phyloP scores from a whole-genome alignment of 2,797 vertebrate species.

The Lithobates pipiens region DNA sequence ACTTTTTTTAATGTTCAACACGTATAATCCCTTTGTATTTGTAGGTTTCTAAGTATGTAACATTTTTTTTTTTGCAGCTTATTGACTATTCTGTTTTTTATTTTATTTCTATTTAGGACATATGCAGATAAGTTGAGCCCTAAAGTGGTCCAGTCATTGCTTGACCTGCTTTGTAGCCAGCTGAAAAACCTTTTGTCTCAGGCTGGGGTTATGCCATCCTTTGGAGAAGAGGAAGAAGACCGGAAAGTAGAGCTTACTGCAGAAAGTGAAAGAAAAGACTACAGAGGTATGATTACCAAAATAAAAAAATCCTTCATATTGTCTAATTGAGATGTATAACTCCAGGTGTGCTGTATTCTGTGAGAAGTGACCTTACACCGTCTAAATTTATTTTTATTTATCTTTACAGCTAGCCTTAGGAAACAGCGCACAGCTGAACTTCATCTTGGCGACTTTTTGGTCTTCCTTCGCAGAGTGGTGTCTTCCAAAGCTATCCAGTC shows the following conservation, averaged over 20 bases:
- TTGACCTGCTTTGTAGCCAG: conserved; percentile 96
- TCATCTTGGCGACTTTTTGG: conserved; percentile 95
- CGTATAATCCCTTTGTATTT: too few relatives aligned
- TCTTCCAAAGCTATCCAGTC: conserved; percentile 98
- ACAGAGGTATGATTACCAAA: conserved; percentile 81
- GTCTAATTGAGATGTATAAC: too few relatives aligned
- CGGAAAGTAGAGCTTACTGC: conserved; percentile 80
- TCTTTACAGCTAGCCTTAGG: conserved; percentile 82
- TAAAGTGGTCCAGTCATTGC: conserved; percentile 94
- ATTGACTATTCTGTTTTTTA: neutral
- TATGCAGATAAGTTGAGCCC: conserved; percentile 95
- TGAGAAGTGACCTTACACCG: neutral
- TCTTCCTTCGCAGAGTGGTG: conserved; percentile 94
- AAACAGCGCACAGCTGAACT: conserved; percentile 93
- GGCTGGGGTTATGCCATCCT: conserved; percentile 83
- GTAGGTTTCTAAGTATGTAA: neutral
- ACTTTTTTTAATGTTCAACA: too few relatives aligned
- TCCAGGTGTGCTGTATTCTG: neutral
- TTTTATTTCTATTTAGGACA: conserved; percentile 80
- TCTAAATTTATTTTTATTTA: neutral
- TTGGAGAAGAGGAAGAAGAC: conserved; percentile 79
- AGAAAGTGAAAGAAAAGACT: conserved; percentile 89
- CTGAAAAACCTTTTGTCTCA: conserved; percentile 95
- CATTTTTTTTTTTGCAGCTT: neutral
- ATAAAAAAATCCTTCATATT: too few relatives aligned